Conservation (phyloP, 2,888 invertebrate species). For the Heliconius charithonia region DNA sequence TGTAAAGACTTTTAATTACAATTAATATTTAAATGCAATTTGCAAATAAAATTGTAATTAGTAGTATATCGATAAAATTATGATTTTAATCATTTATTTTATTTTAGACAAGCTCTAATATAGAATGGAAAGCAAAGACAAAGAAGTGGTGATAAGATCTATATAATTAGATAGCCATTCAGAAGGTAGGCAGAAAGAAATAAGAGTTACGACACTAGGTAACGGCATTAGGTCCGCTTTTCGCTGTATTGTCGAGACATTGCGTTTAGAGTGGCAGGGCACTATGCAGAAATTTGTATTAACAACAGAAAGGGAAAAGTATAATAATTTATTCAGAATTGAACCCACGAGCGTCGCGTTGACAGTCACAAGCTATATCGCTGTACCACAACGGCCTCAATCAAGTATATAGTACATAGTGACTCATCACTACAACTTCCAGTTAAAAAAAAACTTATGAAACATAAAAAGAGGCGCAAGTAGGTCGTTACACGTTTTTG, state of each 20-base stretch:
- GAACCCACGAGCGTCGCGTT: not conserved
- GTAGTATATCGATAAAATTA: not conserved
- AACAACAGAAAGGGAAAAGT: too few species aligned
- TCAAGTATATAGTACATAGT: not conserved
- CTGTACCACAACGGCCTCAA: too few species aligned
- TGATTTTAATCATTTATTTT: not conserved
- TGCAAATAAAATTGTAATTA: not conserved
- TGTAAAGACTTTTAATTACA: not conserved
- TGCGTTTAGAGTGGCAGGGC: too few species aligned
- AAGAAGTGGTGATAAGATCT: too few species aligned
- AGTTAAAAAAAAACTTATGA: not conserved
- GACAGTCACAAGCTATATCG: not conserved
- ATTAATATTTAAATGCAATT: not conserved
- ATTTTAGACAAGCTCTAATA: not conserved
- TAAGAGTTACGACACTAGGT: too few species aligned
- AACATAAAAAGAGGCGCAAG: conserved; percentile 40
- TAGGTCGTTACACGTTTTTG: conserved; percentile 46
- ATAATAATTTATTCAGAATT: not conserved
- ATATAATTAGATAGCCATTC: too few species aligned
- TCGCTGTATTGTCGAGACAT: too few species aligned
- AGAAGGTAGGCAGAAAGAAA: too few species aligned
- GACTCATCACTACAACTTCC: conserved; percentile 42
- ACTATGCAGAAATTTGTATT: too few species aligned
- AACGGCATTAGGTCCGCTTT: too few species aligned
- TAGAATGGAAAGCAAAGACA: too few species aligned